Conservation (phyloP, 2,888 invertebrate species). For the Callyntrura guangdongensis region DNA sequence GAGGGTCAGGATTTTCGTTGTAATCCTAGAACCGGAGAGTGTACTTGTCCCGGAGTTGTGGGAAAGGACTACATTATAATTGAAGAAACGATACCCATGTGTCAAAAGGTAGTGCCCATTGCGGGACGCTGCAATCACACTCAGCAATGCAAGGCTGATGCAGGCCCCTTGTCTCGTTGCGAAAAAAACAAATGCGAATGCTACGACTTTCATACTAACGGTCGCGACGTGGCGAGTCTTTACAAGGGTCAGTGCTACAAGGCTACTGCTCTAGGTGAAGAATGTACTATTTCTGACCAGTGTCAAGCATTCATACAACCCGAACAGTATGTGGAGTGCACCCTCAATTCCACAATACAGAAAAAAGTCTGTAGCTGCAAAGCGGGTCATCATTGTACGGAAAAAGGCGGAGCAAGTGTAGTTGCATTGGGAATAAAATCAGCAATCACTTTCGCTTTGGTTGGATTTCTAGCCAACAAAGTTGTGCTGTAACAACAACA, state of each 20-base stretch:
- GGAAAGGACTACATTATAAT: neutral
- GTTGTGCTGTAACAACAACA: constrained; percentile 36
- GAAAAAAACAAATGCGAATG: constrained; percentile 74
- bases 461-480: constrained; percentile 63
- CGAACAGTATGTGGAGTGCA: constrained; percentile 67
- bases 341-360: neutral
- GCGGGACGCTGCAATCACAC: constrained; percentile 55
- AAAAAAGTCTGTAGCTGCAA: neutral
- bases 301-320: constrained; percentile 75
- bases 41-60: constrained; percentile 13
- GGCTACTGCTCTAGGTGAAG: constrained; percentile 35
- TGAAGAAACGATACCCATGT: constrained; percentile 28
- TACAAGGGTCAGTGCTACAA: constrained; percentile 67
- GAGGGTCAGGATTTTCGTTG: neutral
- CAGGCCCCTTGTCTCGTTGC: constrained; percentile 63
- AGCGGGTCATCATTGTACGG: constrained; percentile 65
- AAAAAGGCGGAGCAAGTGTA: constrained; percentile 1
- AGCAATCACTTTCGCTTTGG: constrained; percentile 47
- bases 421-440: neutral
- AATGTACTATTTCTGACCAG: constrained; percentile 35
- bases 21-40: neutral
- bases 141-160: constrained; percentile 72
- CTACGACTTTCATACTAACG: constrained; percentile 67
- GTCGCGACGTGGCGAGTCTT: constrained; percentile 65
- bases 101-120: constrained; percentile 61